Evolutionary conservation across 2,113 vertebrate genomes (phyloP).

Genomic region (Hippocampus comes): DNA sequence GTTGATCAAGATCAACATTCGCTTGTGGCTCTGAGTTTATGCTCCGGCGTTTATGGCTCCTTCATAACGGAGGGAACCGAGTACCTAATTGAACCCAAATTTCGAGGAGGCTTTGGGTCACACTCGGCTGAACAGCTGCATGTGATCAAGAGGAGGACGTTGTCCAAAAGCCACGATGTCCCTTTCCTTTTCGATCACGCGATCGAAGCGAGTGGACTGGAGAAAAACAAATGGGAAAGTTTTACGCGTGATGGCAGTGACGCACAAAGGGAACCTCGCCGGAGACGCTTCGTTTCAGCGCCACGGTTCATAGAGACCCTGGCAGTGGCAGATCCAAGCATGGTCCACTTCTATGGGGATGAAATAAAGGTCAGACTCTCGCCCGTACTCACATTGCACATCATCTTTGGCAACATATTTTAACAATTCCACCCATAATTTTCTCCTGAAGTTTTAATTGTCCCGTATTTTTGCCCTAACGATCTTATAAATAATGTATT

Average conservation of each 20-base stretch:
- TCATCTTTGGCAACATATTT: conserved; percentile 12
- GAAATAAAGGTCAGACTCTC: conserved; percentile 80
- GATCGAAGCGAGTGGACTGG: conserved; percentile 13
- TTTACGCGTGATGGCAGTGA: conserved; percentile 49
- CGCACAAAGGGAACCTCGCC: conserved; percentile 55
- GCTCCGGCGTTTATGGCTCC: conserved; percentile 78
- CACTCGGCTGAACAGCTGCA: conserved; percentile 52
- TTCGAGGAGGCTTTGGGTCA: conserved; percentile 10
- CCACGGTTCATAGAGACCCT: conserved; percentile 86
- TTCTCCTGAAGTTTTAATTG: background rate
- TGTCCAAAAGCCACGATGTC: conserved; percentile 1
- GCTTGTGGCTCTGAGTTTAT: conserved; percentile 80
- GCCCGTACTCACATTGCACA: conserved; percentile 16
- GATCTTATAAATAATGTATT: background rate
- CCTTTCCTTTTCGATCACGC: conserved; percentile 33
- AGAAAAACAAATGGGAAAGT: conserved; percentile 26
- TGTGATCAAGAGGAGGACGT: conserved; percentile 61
- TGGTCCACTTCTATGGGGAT: conserved; percentile 82
- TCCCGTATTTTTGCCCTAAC: background rate
- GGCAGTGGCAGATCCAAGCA: conserved; percentile 83
- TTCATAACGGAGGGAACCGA: conserved; percentile 76
- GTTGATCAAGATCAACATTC: conserved; percentile 71
- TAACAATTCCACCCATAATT: background rate
- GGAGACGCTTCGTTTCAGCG: conserved; percentile 81
- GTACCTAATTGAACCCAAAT: conserved; percentile 77